phyloP scores from a whole-genome alignment of 2,113 vertebrate species.

The Mobula hypostoma region DNA sequence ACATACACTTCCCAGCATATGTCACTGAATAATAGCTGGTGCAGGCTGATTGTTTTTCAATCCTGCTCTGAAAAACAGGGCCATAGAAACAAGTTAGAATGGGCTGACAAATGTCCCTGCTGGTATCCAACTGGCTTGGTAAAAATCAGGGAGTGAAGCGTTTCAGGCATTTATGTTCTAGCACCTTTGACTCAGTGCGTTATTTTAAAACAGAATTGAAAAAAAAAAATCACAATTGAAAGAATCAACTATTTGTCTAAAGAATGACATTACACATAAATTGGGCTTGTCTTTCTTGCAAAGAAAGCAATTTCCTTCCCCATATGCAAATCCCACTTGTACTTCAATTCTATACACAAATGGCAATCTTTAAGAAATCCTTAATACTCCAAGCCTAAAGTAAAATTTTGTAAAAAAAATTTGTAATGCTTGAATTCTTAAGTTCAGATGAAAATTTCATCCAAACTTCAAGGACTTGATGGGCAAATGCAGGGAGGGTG shows the following conservation, averaged over 20 bases:
- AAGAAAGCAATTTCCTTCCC: background rate
- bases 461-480: too few species aligned
- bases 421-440: too few species aligned
- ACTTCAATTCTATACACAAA: too few species aligned
- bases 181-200: background rate
- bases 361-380: too few species aligned
- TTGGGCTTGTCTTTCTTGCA: background rate
- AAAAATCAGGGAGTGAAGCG: background rate
- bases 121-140: background rate
- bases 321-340: background rate
- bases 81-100: background rate
- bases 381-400: too few species aligned
- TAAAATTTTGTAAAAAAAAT: too few species aligned
- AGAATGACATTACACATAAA: background rate
- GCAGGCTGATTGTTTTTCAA: background rate
- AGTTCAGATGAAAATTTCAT: too few species aligned
- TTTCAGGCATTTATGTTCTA: background rate
- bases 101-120: background rate
- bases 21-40: background rate
- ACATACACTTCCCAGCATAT: background rate
- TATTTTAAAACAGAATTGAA: background rate
- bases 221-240: background rate
- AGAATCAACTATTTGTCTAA: background rate
- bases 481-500: too few species aligned
- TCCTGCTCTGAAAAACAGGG: background rate